Conservation (phyloP, 2,888 invertebrate genomes). For the Drosophila anomelani region DNA sequence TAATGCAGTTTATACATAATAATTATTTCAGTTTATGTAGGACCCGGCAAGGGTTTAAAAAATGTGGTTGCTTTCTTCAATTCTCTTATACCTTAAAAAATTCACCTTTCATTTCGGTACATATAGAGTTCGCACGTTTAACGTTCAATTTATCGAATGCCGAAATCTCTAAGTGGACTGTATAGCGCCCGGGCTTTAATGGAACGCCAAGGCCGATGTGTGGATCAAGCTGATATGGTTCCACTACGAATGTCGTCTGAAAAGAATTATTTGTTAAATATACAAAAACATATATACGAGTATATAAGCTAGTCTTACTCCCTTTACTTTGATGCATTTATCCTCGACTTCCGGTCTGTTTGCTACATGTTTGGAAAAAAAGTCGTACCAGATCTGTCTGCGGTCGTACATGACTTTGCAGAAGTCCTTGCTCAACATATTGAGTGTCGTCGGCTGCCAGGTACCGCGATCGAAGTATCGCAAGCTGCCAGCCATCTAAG, state of each 20-base stretch:
- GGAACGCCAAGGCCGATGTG: background rate
- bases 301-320: slow-evolving; percentile 5
- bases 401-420: slow-evolving; percentile 23
- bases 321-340: slow-evolving; percentile 10
- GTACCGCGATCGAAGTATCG: slow-evolving; percentile 16
- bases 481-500: background rate
- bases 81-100: too few species aligned
- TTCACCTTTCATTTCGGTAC: background rate
- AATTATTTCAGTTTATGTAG: too few species aligned
- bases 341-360: slow-evolving; percentile 1
- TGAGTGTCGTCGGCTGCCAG: slow-evolving; percentile 22
- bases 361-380: background rate
- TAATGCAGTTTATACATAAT: too few species aligned
- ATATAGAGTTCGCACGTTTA: background rate
- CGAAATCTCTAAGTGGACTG: background rate
- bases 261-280: background rate
- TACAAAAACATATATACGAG: background rate
- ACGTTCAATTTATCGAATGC: slow-evolving; percentile 1
- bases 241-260: slow-evolving; percentile 7
- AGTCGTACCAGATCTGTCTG: slow-evolving; percentile 24
- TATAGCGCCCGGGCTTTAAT: background rate
- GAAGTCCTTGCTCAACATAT: background rate
- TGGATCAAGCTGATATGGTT: background rate
- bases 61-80: background rate
- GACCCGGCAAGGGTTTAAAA: background rate